Percentiles rank a stretch among this genome's conserved stretches.
These are phyloP conservation scores for Sycophila texana DNA, from an alignment of 2,888 invertebrate species.

Conservation along the genomic window DNA sequence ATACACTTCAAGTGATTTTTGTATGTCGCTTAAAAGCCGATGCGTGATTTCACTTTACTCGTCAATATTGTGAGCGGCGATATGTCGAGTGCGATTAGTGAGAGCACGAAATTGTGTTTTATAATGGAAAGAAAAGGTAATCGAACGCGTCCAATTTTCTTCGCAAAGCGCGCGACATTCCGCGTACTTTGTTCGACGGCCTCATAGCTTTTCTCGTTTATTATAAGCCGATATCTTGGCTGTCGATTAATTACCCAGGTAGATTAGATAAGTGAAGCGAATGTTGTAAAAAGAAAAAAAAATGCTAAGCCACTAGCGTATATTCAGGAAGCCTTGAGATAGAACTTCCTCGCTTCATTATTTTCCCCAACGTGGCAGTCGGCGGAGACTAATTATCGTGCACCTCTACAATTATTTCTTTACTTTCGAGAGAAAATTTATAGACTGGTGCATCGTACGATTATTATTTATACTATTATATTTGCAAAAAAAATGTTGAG, in stretches of 20 bases:
- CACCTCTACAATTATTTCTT: not conserved
- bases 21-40: not conserved
- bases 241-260: constrained; percentile 32
- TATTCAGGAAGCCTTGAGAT: not conserved
- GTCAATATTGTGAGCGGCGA: too few relatives aligned
- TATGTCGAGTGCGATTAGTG: not conserved
- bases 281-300: constrained; percentile 15
- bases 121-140: constrained; percentile 1
- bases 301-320: not conserved
- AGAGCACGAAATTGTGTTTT: not conserved
- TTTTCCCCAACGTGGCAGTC: not conserved
- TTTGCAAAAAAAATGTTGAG: not conserved
- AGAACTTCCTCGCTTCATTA: constrained; percentile 19
- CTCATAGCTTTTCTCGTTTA: not conserved
- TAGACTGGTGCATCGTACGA: too few relatives aligned
- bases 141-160: constrained; percentile 8
- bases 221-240: constrained; percentile 20
- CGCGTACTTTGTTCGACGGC: not conserved
- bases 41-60: not conserved
- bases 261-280: constrained; percentile 47
- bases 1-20: not conserved
- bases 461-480: too few relatives aligned
- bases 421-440: too few relatives aligned
- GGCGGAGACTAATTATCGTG: too few relatives aligned
- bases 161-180: constrained; percentile 18